Evolutionary conservation across 2,113 vertebrate species (phyloP), one percentile per base, ranked within the genome.

Genomic region (Prinia subflava): DNA sequence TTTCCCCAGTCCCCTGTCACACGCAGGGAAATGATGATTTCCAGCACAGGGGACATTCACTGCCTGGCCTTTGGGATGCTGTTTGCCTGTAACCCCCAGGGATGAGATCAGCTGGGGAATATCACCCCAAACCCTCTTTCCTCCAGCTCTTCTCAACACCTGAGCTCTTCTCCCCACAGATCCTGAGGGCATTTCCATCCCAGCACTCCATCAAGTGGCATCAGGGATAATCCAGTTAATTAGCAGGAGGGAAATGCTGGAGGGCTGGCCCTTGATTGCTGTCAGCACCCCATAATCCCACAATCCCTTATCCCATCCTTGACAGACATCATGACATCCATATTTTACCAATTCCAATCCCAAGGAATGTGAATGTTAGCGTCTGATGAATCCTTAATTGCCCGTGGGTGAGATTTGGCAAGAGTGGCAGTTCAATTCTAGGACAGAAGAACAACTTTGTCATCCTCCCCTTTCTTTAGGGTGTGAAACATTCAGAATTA

Each of bases 371-470:
- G 24, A 67, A 9, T 31, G 20, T 39, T 37, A 35, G n/a, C 47
- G 39, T 91, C 71, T 92, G 91, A 80, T 50, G 59, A 71, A 70
- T 59, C 33, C 37, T 73, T 90, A 88, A 82, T 84, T 83, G 52
- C 69, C 50, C 0, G 5, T 91, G 47, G 74, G 60, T 59, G 69
- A n/a, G 53, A 63, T 60, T 92, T 87, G 76, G 55, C 53, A 83
- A 57, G 69, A 47, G 25, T 47, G 83, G 63, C 50, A 83, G 70
- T 44, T 70, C 82, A 74, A 1, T 83, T 68, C 57, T 59, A 17
- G 68, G 68, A 60, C 42, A 83, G 60, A 52, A 75, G 44, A 90
- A 69, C 17, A 89, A n/a, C 50, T 88, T 47, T 57, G 41, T 41
- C 67, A 35, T 13, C 13, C 6, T 17, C 22, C 16, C 5, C 15